phyloP scores from a whole-genome alignment of 1,140 invertebrate genomes.

The Brachionus koreanus region DNA sequence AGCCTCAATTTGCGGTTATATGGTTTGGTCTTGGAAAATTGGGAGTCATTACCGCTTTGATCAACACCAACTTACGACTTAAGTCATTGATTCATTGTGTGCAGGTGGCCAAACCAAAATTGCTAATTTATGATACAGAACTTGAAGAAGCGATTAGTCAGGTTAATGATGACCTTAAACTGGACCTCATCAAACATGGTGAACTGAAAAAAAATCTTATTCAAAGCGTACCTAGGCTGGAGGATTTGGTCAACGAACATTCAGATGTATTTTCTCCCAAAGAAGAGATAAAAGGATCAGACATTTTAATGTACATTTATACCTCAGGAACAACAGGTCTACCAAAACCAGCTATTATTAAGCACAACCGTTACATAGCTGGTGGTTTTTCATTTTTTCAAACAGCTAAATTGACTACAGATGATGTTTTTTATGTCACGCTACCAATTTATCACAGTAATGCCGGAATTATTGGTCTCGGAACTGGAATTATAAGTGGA shows the following conservation, averaged over 20 bases:
- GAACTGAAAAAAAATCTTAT: background rate
- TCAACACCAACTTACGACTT: constrained; percentile 77
- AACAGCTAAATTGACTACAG: background rate
- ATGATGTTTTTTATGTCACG: constrained; percentile 78
- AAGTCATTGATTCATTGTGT: constrained; percentile 76
- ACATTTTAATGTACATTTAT: constrained; percentile 69
- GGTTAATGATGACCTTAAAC: background rate
- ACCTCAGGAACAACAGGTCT: constrained; percentile 87
- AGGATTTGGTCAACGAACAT: background rate
- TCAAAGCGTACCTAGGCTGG: background rate
- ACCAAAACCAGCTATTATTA: constrained; percentile 64
- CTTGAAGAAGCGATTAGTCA: background rate
- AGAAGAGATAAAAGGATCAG: background rate
- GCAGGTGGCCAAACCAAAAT: constrained; percentile 72
- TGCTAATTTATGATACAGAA: constrained; percentile 64
- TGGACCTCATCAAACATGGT: background rate
- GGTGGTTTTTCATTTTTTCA: constrained; percentile 41
- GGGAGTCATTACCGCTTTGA: constrained; percentile 75
- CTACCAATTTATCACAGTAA: constrained; percentile 90
- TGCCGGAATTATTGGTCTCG: constrained; percentile 67
- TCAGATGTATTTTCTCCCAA: background rate
- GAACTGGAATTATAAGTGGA: constrained; percentile 70
- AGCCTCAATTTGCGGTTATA: constrained; percentile 75
- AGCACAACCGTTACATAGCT: constrained; percentile 41
- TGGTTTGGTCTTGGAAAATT: constrained; percentile 83